Base-by-base conservation (phyloP, 2,797 vertebrate species). In the Hipposideros larvatus region DNA sequence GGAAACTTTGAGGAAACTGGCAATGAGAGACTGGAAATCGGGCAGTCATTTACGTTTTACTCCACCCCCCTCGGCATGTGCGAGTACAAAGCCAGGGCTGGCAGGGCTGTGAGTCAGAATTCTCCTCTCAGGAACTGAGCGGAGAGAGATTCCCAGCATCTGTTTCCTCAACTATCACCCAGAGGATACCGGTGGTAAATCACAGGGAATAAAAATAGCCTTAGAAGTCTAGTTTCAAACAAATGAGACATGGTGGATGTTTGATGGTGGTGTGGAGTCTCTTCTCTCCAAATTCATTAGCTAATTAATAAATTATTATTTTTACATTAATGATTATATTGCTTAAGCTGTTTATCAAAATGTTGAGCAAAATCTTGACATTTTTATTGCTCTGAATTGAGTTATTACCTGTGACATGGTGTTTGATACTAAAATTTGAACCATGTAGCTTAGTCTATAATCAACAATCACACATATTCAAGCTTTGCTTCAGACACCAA, bases 111-210 rank as follows among this genome's bases (percentile, higher is more conserved):
- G 99, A 99, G 99, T 99, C 98, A 99, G 98, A 99, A 97, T 98
- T 97, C 98, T 99, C 98, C 98, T 99, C 99, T 98, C 98, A 99
- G 99, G 99, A 99, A 99, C 99, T 98, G 98, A 98, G 98, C 97
- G 98, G 99, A 98, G 99, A 99, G 99, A 99, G 99, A 99, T 99
- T 99, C 99, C 99, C 98, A 98, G 98, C 99, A 99, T 99, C 99
- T 99, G 99, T 99, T 99, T 99, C 99, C 99, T 99, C 99, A 98
- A 99, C 99, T 98, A 98, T 99, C 98, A 98, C 98, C 99, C 98
- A 98, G 98, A 99, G 99, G 99, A 99, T 99, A 99, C 98, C 97
- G 99, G 98, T 98, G 99, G 98, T 99, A 99, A 99, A 99, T 99
- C 99, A 99, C 98, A 98, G 98, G 84, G 98, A 98, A 98, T 99